Evolutionary conservation across 2,888 invertebrate genomes (phyloP).

Genomic region (Apodemia duryi): DNA sequence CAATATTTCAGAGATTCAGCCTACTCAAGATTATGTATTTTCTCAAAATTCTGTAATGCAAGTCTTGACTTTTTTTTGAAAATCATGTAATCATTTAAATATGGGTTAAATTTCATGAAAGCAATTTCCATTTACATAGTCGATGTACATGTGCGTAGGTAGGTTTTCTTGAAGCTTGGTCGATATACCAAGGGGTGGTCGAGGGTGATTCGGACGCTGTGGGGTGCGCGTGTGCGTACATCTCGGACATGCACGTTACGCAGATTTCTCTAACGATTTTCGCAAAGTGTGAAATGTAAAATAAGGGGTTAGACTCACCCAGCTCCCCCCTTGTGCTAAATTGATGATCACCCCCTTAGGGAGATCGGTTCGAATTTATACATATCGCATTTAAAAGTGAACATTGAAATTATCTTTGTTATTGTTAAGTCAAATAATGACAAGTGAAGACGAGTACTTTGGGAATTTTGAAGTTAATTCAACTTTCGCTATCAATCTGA

Average conservation of each 20-base stretch:
- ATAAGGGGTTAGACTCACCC: conserved; percentile 73
- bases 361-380: conserved; percentile 76
- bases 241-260: conserved; percentile 77
- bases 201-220: conserved; percentile 50
- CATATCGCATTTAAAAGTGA: conserved; percentile 75
- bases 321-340: conserved; percentile 58
- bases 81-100: background rate
- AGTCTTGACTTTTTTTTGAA: background rate
- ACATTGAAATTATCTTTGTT: conserved; percentile 39
- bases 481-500: no score
- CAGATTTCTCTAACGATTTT: conserved; percentile 80
- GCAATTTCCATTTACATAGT: conserved; percentile 45
- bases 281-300: conserved; percentile 80
- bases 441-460: no score
- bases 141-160: conserved; percentile 62
- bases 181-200: conserved; percentile 62
- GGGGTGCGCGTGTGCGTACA: conserved; percentile 56
- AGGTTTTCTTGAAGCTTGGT: conserved; percentile 77
- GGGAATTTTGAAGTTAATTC: no score
- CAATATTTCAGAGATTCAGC: no score
- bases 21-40: no score
- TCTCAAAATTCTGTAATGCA: no score
- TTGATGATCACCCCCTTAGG: conserved; percentile 73
- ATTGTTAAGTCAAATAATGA: background rate
- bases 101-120: conserved; percentile 23